Conservation (phyloP, 53 echinoderm and acorn worm species). For the Crossaster papposus region DNA sequence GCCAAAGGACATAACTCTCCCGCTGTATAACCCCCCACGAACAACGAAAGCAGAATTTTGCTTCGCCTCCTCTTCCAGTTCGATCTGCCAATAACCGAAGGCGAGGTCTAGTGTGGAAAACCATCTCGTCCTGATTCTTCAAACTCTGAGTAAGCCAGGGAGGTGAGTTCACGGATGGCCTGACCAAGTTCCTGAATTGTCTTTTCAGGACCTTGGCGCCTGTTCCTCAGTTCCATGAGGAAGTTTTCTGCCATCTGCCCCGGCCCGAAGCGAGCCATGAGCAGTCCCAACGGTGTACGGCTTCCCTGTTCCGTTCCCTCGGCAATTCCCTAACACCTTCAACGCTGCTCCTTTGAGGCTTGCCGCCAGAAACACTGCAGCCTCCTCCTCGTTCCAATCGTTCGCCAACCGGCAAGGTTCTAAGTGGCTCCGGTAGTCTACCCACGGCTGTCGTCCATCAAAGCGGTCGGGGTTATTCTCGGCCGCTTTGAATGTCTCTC, state of each 20-base stretch:
- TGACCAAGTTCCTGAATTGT: constrained; percentile 55
- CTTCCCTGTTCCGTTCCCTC: not conserved
- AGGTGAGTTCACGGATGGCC: constrained; percentile 35
- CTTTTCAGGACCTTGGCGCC: constrained; percentile 40
- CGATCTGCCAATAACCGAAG: too few relatives aligned
- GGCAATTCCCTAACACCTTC: not conserved
- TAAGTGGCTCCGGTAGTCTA: constrained; percentile 38
- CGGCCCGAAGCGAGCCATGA: constrained; percentile 33
- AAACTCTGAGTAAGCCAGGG: constrained; percentile 44
- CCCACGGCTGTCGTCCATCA: constrained; percentile 30
- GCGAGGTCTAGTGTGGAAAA: constrained; percentile 29
- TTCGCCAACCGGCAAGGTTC: constrained; percentile 48
- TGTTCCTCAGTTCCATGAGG: constrained; percentile 24
- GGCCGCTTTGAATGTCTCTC: not conserved
- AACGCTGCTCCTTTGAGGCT: constrained; percentile 17
- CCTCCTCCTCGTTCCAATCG: constrained; percentile 36
- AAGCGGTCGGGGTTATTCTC: too few relatives aligned
- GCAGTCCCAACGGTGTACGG: not conserved
- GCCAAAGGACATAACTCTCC: not conserved
- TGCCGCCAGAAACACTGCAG: constrained; percentile 33
- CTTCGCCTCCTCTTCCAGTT: not conserved
- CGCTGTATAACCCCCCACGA: too few relatives aligned
- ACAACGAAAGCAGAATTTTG: too few relatives aligned
- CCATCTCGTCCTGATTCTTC: not conserved
- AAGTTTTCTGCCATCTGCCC: constrained; percentile 48